Evolutionary conservation across 2,888 invertebrate genomes (phyloP), one percentile per base, ranked within the genome.

Genomic region (Xanthia togata): DNA sequence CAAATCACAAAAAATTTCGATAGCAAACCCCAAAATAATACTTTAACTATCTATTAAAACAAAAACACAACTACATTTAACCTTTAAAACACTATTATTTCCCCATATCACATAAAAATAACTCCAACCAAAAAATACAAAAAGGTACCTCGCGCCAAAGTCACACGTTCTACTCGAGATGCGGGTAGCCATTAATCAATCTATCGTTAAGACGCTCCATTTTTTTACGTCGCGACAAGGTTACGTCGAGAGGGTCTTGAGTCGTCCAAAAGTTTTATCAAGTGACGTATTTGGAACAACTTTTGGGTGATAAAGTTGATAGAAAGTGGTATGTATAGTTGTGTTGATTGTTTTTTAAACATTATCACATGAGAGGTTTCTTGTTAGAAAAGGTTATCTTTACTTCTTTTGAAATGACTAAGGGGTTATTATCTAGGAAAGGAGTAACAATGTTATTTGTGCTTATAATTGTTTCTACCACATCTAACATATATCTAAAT

Each of bases 121-220:
- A 60, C 17, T 23, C n/a, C 5, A 14, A 41, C 57, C 20, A 44
- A 67, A 80, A 81, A 73, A 84, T 69, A 70, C 63, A 68, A 87
- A 88, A 87, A 88, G 83, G 85, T 78, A 76, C 82, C 75, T 68
- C 74, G 31, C 62, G 74, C 81, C 85, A 89, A 89, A 83, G 88
- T 87, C 85, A 88, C 86, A 75, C 81, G 78, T 78, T 35, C 44
- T n/a, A 73, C 84, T 82, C 72, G 50, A 74, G 73, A 78, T 73
- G 79, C 60, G 78, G 75, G 73, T 50, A 69, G 63, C 86, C 90
- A 90, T 90, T 90, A 89, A 90, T 90, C 90, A 90, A 89, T 87
- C 87, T 74, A 88, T 88, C 86, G 77, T 89, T 87, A 87, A 80
- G 79, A 79, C 77, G 80, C 31, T 78, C 68, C 55, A 74, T 77